Evolutionary conservation across 2,113 vertebrate species (phyloP).

Genomic region (Podocnemis expansa): DNA sequence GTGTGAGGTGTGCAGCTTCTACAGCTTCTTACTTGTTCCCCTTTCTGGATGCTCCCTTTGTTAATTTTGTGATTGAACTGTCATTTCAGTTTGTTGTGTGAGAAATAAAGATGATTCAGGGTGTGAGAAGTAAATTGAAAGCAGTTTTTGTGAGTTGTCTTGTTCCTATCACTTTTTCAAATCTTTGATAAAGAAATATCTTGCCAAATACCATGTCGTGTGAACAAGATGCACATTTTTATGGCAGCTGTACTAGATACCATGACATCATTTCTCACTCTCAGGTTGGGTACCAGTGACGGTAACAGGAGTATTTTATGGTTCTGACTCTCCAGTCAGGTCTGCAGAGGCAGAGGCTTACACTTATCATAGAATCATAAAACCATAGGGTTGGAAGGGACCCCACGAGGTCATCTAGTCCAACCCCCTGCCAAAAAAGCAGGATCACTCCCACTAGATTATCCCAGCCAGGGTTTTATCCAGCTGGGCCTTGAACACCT

Average conservation of each 20-base stretch:
- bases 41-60: not conserved
- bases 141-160: rapidly evolving
- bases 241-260: not conserved
- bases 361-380: too few relatives aligned
- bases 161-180: not conserved
- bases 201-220: not conserved
- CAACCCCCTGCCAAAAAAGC: too few relatives aligned
- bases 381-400: too few relatives aligned
- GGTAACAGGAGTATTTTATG: not conserved
- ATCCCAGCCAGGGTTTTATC: too few relatives aligned
- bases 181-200: not conserved
- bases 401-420: too few relatives aligned
- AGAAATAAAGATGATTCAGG: not conserved
- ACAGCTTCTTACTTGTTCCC: rapidly evolving
- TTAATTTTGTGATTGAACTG: not conserved
- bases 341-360: not conserved
- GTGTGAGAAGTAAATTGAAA: not conserved
- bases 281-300: not conserved
- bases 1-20: rapidly evolving
- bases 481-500: too few relatives aligned
- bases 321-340: not conserved
- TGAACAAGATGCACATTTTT: not conserved
- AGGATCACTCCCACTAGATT: too few relatives aligned
- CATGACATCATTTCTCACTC: not conserved
- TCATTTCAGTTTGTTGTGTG: not conserved